phyloP scores from a whole-genome alignment of 2,113 vertebrate genomes.

The Cricetomys ansorgei region DNA sequence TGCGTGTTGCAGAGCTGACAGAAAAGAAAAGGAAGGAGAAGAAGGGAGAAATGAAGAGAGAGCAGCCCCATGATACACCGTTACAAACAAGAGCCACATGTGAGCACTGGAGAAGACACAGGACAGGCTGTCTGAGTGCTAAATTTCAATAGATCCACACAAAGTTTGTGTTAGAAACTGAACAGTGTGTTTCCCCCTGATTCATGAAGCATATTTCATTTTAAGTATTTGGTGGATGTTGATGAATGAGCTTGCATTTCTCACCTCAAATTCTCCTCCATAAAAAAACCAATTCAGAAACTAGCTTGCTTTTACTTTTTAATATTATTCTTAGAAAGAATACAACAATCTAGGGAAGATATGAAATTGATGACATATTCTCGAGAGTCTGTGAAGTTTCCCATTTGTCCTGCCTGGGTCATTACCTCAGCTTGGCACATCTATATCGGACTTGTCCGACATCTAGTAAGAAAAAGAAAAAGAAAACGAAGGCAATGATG shows the following conservation, averaged over 20 bases:
- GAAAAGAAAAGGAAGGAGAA: background rate
- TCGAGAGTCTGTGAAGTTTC: slow-evolving; percentile 48
- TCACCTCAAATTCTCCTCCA: slow-evolving; percentile 48
- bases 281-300: slow-evolving; percentile 64
- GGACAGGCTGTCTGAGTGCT: background rate
- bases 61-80: fast-evolving
- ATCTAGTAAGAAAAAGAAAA: background rate
- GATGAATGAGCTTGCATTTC: slow-evolving; percentile 36
- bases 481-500: background rate
- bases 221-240: background rate
- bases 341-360: slow-evolving; percentile 35
- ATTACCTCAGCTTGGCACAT: slow-evolving; percentile 52
- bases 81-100: background rate
- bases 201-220: slow-evolving; percentile 2
- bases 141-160: background rate
- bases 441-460: slow-evolving; percentile 29
- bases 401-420: slow-evolving; percentile 60
- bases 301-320: slow-evolving; percentile 11
- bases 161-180: background rate
- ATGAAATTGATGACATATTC: slow-evolving; percentile 68
- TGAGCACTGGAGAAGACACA: background rate
- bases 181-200: background rate
- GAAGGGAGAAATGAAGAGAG: background rate
- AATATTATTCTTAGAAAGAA: slow-evolving; percentile 70
- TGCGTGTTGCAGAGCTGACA: fast-evolving